These are phyloP conservation scores for Suillia variegata DNA, from an alignment of 2,888 invertebrate species.

Conservation along the genomic window DNA sequence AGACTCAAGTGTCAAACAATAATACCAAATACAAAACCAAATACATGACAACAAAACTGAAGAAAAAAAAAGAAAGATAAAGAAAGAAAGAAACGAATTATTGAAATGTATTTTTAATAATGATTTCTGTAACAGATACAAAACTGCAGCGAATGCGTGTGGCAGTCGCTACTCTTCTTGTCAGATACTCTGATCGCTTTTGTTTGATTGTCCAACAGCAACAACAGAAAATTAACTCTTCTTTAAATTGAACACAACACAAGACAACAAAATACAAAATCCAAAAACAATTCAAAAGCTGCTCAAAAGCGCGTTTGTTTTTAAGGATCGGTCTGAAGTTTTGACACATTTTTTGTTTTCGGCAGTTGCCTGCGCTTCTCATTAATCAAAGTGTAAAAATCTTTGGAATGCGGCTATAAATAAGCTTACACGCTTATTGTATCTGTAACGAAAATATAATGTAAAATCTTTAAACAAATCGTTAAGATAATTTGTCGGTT, in stretches of 20 bases:
- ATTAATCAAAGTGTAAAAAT: too few relatives aligned
- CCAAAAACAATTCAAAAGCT: too few relatives aligned
- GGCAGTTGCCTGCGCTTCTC: too few relatives aligned
- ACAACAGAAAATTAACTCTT: too few relatives aligned
- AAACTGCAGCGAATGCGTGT: background rate
- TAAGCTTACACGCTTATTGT: background rate
- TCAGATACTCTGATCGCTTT: background rate
- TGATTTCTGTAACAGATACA: background rate
- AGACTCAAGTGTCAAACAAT: conserved; percentile 2
- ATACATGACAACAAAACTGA: background rate
- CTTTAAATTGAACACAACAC: background rate
- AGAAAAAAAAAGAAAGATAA: background rate
- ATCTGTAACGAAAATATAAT: background rate
- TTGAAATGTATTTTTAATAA: background rate
- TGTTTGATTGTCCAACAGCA: background rate
- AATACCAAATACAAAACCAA: too few relatives aligned
- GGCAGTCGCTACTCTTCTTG: background rate
- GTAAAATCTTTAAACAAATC: background rate
- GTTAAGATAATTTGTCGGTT: background rate
- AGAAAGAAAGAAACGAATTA: background rate
- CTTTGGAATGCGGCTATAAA: background rate
- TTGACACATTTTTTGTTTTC: too few relatives aligned
- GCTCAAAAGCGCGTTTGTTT: too few relatives aligned
- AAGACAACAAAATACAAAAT: background rate
- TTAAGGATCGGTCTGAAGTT: too few relatives aligned